Percentiles rank a stretch among this genome's conserved stretches.
phyloP scores from a whole-genome alignment of 1,140 invertebrate genomes.

The Stenopsyche tienmushanensis region DNA sequence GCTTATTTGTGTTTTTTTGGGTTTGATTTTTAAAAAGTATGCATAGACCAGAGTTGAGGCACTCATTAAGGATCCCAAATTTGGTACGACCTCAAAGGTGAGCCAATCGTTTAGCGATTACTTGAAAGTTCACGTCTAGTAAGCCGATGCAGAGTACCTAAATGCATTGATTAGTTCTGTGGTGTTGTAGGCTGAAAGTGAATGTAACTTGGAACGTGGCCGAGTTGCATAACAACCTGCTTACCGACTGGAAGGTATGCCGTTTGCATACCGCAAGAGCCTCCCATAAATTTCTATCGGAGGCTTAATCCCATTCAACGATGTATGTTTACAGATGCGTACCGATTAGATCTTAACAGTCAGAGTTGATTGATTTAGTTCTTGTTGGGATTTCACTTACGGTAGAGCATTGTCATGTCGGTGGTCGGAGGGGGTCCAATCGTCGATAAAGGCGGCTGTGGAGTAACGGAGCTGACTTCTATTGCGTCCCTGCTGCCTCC shows the following conservation, averaged over 20 bases:
- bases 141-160: not conserved
- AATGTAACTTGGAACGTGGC: conserved; percentile 15
- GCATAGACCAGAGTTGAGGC: no score
- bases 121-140: not conserved
- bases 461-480: conserved; percentile 1
- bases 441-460: conserved; percentile 16
- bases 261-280: conserved; percentile 10
- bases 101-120: not conserved
- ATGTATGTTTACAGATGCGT: not conserved
- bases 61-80: not conserved
- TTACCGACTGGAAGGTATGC: conserved; percentile 3
- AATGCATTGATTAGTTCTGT: not conserved
- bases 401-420: conserved; percentile 31
- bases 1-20: no score
- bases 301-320: no score
- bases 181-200: conserved; percentile 20
- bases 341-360: not conserved
- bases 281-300: no score
- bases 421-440: conserved; percentile 32
- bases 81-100: not conserved
- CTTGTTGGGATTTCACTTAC: conserved; percentile 16
- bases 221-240: conserved; percentile 21
- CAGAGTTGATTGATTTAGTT: no score
- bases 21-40: no score
- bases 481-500: not conserved